A percentile compares a stretch with the other conserved stretches of the same genome.
These are phyloP conservation scores for Empidonax alnorum DNA, from an alignment of 2,113 vertebrate species.

Conservation along the genomic window DNA sequence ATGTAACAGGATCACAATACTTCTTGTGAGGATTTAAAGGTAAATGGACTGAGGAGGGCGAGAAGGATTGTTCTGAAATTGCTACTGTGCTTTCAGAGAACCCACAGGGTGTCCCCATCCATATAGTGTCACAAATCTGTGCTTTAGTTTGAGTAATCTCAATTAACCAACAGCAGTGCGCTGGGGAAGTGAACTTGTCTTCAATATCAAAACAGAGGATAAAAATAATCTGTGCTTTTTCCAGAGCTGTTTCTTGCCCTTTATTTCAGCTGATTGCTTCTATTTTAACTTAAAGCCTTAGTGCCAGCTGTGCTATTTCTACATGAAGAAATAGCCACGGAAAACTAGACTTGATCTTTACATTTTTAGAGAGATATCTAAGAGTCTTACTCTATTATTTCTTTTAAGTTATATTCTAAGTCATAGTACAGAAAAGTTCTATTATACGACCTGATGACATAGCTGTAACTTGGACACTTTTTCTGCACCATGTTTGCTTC, in stretches of 20 bases:
- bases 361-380: not conserved
- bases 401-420: not conserved
- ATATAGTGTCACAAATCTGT: not conserved
- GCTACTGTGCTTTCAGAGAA: not conserved
- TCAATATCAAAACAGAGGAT: not conserved
- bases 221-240: constrained; percentile 2
- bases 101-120: not conserved
- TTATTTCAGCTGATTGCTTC: not conserved
- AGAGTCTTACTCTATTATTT: not conserved
- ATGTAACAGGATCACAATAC: not conserved
- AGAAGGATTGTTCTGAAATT: not conserved
- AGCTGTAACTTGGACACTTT: not conserved
- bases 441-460: not conserved
- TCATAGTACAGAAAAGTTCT: not conserved
- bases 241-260: not conserved
- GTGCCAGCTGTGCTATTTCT: not conserved
- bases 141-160: not conserved
- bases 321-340: not conserved
- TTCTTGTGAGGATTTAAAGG: not conserved
- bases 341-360: not conserved
- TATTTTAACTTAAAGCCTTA: not conserved
- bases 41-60: not conserved
- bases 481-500: not conserved
- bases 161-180: not conserved
- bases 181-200: not conserved